Conservation (phyloP, 2,113 vertebrate species). For the Pithys albifrons region DNA sequence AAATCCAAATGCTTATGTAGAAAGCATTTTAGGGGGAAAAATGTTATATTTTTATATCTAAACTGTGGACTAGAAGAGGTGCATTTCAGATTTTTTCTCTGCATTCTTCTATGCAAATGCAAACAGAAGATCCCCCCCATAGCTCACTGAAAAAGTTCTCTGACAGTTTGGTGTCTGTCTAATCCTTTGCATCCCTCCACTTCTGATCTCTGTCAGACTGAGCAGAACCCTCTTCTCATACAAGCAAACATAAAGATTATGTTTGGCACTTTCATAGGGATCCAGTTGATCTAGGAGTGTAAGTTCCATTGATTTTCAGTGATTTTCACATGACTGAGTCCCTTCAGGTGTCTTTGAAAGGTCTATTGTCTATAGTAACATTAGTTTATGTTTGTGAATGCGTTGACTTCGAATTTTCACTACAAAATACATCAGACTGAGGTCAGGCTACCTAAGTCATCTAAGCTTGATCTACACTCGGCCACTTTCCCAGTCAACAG, state of each 20-base stretch:
- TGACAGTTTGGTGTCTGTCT: not conserved
- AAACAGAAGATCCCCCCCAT: not conserved
- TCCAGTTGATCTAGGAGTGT: not conserved
- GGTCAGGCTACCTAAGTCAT: not conserved
- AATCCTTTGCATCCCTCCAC: not conserved
- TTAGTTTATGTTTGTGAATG: not conserved
- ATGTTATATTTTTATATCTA: not conserved
- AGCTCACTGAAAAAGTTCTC: not conserved
- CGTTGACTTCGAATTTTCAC: not conserved
- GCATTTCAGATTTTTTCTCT: not conserved
- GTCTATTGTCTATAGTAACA: not conserved
- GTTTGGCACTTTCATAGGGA: not conserved
- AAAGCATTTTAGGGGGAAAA: not conserved
- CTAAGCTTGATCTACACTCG: not conserved
- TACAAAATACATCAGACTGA: not conserved
- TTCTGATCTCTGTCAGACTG: not conserved
- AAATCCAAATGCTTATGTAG: not conserved
- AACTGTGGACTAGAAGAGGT: not conserved
- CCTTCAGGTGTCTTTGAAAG: not conserved
- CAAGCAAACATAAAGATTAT: not conserved
- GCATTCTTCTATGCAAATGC: not conserved
- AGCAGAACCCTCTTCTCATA: not conserved
- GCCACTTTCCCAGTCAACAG: not conserved
- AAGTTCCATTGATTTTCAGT: not conserved
- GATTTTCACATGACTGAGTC: not conserved